Percentiles rank a stretch among this genome's conserved stretches.
phyloP scores from a whole-genome alignment of 2,113 vertebrate genomes.

The Siphamia tubifer region DNA sequence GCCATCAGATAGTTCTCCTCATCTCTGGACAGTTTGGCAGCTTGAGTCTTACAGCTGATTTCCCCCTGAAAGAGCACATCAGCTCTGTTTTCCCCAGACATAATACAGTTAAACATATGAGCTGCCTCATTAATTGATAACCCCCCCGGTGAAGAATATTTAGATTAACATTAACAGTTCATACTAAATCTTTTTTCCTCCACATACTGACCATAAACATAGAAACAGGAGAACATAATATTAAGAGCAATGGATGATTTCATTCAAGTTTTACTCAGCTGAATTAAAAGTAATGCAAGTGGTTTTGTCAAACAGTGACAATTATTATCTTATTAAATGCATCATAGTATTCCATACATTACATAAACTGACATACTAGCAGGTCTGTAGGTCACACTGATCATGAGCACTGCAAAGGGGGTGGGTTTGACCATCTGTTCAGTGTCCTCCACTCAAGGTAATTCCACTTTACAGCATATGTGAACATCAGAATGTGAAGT shows the following conservation, averaged over 20 bases:
- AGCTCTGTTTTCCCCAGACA: not conserved
- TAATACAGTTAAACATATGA: not conserved
- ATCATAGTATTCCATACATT: no score
- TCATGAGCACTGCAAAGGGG: no score
- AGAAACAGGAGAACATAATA: no score
- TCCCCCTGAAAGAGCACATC: not conserved
- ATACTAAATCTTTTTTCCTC: not conserved
- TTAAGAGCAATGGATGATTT: no score
- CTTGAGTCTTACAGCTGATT: not conserved
- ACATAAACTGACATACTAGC: no score
- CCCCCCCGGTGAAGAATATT: not conserved
- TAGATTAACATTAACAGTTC: not conserved
- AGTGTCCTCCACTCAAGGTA: not conserved
- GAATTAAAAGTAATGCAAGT: no score
- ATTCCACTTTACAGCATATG: not conserved
- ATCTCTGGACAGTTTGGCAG: not conserved
- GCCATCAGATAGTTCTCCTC: not conserved
- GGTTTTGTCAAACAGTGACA: no score
- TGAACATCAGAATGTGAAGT: not conserved
- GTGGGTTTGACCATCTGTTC: slow-evolving; percentile 23
- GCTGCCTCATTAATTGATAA: not conserved
- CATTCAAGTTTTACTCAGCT: no score
- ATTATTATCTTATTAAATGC: no score
- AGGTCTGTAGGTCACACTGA: no score
- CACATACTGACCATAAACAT: no score